phyloP scores from a whole-genome alignment of 2,888 invertebrate species.

The Dorcus hopei region DNA sequence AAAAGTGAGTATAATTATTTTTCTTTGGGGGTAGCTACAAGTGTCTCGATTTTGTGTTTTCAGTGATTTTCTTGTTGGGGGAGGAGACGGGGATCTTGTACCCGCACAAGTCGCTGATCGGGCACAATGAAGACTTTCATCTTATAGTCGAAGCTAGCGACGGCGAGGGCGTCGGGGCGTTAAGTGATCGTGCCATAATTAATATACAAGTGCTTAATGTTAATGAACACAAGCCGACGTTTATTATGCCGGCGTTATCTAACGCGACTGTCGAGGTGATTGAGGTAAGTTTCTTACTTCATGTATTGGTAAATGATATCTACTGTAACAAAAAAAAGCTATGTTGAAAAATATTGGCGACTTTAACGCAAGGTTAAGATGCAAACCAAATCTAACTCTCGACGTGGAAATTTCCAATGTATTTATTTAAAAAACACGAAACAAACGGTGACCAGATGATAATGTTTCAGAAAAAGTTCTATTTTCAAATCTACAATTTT shows the following conservation, averaged over 20 bases:
- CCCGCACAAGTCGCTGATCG: slow-evolving; percentile 68
- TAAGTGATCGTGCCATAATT: slow-evolving; percentile 67
- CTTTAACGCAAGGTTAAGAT: background rate
- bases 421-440: too few relatives aligned
- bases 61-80: slow-evolving; percentile 74
- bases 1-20: slow-evolving; percentile 49
- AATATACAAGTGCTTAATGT: slow-evolving; percentile 74
- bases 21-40: background rate
- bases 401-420: too few relatives aligned
- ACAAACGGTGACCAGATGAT: too few relatives aligned
- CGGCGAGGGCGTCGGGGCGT: slow-evolving; percentile 63
- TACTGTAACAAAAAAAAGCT: background rate
- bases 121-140: slow-evolving; percentile 56
- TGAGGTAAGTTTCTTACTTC: slow-evolving; percentile 58
- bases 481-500: too few relatives aligned
- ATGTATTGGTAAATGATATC: slow-evolving; percentile 3
- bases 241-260: slow-evolving; percentile 71
- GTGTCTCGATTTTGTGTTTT: slow-evolving; percentile 21
- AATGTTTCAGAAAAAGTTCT: too few relatives aligned
- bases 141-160: slow-evolving; percentile 68
- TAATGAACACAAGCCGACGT: slow-evolving; percentile 78
- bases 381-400: too few relatives aligned
- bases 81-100: slow-evolving; percentile 76
- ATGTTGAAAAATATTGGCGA: background rate
- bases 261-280: slow-evolving; percentile 78